Evolutionary conservation across 2,888 invertebrate genomes (phyloP).

Genomic region (Acanthosepion lycidas): DNA sequence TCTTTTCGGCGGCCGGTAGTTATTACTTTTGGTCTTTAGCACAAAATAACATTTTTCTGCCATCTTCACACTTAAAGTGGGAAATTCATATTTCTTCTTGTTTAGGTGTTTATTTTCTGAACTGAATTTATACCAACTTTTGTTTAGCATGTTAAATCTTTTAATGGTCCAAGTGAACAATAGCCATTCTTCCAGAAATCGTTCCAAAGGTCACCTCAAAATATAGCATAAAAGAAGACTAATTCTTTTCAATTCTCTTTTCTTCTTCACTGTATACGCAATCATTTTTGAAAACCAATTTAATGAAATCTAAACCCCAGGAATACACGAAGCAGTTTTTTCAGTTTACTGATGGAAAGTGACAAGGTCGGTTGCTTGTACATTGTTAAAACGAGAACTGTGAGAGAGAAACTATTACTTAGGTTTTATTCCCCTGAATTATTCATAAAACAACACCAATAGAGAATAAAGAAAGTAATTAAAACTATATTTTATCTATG

Average conservation of each 20-base stretch:
- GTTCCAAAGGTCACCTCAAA: background rate
- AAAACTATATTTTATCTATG: no score
- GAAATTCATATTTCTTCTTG: no score
- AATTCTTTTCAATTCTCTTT: background rate
- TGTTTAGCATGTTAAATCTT: no score
- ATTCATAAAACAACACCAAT: background rate
- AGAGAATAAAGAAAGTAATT: no score
- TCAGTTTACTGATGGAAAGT: background rate
- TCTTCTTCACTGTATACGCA: background rate
- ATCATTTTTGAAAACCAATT: background rate
- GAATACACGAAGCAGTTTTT: background rate
- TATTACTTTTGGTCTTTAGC: no score
- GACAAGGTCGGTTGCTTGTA: background rate
- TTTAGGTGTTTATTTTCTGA: no score
- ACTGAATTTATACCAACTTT: no score
- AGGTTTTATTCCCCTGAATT: background rate
- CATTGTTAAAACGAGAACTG: background rate
- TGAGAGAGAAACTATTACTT: background rate
- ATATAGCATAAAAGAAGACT: background rate
- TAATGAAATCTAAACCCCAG: background rate
- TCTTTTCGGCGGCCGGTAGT: no score
- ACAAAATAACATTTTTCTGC: no score
- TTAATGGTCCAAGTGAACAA: background rate
- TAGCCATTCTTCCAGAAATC: background rate
- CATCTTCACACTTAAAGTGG: no score